These are phyloP conservation scores for Cylloceria caligata DNA, from an alignment of 2,888 invertebrate genomes.

Conservation along the genomic window DNA sequence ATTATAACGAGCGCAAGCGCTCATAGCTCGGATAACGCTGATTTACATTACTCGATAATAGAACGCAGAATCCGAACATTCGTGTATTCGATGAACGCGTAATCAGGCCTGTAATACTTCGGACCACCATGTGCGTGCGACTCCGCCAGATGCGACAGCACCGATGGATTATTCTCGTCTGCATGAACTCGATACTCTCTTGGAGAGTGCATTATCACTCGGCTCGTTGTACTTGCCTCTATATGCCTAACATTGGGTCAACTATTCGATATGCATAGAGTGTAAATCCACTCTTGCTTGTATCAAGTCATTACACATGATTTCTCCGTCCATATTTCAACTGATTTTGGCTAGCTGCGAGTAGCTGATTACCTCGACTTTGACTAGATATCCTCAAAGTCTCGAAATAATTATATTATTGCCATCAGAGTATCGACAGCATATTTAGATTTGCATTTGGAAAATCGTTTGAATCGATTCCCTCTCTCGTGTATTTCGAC, in stretches of 20 bases:
- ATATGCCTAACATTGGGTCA: conserved; percentile 18
- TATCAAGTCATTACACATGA: conserved; percentile 48
- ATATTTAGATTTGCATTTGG: no score
- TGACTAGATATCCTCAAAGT: conserved; percentile 27
- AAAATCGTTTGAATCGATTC: no score
- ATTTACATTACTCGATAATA: conserved; percentile 67
- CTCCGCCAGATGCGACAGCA: conserved; percentile 59
- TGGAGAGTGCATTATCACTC: conserved; percentile 48
- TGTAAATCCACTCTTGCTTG: background rate
- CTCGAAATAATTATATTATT: conserved; percentile 54
- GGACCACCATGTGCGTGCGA: conserved; percentile 59
- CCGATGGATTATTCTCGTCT: conserved; percentile 60
- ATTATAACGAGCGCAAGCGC: conserved; percentile 42
- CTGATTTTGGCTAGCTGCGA: background rate
- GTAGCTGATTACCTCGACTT: conserved; percentile 26
- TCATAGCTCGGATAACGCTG: conserved; percentile 60
- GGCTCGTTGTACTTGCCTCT: conserved; percentile 8
- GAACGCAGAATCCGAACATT: conserved; percentile 41
- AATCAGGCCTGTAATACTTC: conserved; percentile 68
- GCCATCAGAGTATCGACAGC: background rate
- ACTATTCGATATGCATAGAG: conserved; percentile 38
- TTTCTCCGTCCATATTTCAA: conserved; percentile 47
- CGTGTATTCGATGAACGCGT: conserved; percentile 57
- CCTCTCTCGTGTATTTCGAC: no score
- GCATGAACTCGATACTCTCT: conserved; percentile 56